phyloP scores from a whole-genome alignment of 2,888 invertebrate genomes.

The Fissipunctia ypsillon region DNA sequence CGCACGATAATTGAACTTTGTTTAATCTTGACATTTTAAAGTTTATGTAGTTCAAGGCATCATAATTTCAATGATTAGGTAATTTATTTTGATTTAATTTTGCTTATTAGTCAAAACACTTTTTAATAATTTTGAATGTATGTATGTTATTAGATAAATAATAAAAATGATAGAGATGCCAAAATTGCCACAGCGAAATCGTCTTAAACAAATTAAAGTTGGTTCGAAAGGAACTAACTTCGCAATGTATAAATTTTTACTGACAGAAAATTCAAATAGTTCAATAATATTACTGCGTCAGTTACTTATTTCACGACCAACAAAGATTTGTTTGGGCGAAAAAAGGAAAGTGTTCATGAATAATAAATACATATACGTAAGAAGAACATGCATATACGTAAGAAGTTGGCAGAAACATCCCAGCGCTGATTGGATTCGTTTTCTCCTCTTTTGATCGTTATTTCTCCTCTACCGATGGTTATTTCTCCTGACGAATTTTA shows the following conservation, averaged over 20 bases:
- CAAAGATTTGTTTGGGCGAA: no score
- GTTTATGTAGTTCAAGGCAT: slow-evolving; percentile 43
- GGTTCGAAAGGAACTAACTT: slow-evolving; percentile 26
- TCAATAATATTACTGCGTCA: background rate
- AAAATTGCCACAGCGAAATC: slow-evolving; percentile 22
- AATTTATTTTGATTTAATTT: slow-evolving; percentile 34
- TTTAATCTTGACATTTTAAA: slow-evolving; percentile 56
- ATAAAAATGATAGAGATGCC: background rate
- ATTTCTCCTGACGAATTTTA: no score
- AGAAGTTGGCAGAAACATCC: no score
- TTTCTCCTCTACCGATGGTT: no score
- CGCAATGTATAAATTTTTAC: slow-evolving; percentile 1
- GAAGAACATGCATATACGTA: no score
- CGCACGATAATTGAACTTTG: slow-evolving; percentile 44
- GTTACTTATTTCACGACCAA: background rate
- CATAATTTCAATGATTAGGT: slow-evolving; percentile 39
- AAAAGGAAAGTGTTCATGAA: no score
- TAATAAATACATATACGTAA: no score
- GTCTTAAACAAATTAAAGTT: background rate
- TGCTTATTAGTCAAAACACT: slow-evolving; percentile 8
- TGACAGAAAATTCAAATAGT: background rate
- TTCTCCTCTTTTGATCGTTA: no score
- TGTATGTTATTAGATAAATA: slow-evolving; percentile 3
- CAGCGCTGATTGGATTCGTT: no score
- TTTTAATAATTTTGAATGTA: background rate